phyloP scores from a whole-genome alignment of 2,888 invertebrate species.

The Phasia obesa region DNA sequence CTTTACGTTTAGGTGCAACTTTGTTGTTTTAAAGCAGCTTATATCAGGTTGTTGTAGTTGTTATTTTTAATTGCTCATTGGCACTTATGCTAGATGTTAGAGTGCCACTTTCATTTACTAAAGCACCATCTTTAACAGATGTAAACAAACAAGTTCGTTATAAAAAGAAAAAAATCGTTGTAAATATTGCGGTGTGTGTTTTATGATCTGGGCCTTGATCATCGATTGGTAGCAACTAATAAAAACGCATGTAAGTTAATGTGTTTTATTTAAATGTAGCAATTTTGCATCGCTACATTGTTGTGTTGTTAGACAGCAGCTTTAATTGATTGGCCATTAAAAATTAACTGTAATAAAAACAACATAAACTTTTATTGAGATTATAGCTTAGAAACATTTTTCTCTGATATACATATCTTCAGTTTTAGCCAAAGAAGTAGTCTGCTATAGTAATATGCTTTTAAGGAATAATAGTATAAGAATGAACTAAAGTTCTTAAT shows the following conservation, averaged over 20 bases:
- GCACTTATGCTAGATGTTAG: conserved; percentile 40
- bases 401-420: background rate
- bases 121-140: background rate
- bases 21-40: background rate
- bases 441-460: too few species aligned
- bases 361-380: conserved; percentile 32
- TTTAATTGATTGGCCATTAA: conserved; percentile 54
- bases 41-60: conserved; percentile 1
- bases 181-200: too few species aligned
- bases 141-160: conserved; percentile 6
- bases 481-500: too few species aligned
- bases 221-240: conserved; percentile 1
- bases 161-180: background rate
- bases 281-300: conserved; percentile 51
- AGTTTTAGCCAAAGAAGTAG: background rate
- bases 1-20: background rate
- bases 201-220: too few species aligned
- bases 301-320: background rate
- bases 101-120: conserved; percentile 14
- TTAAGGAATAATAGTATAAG: too few species aligned
- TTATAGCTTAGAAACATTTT: conserved; percentile 8
- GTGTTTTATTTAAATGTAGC: background rate
- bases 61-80: conserved; percentile 28
- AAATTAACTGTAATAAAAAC: conserved; percentile 28
- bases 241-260: conserved; percentile 12